These are phyloP conservation scores for Anadara kagoshimensis DNA, from an alignment of 1,140 invertebrate genomes.

Conservation along the genomic window DNA sequence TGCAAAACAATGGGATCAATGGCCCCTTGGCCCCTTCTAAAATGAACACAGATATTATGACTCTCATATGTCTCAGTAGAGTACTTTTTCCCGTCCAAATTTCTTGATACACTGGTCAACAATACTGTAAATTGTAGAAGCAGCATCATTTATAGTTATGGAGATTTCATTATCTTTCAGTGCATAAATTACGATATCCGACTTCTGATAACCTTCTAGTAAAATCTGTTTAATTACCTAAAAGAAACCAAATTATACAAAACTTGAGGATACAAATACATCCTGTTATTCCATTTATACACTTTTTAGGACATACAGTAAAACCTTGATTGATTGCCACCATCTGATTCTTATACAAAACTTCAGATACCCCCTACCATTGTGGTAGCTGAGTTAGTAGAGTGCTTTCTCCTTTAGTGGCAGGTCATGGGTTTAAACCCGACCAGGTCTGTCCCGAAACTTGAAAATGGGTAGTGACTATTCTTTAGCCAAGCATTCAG, in stretches of 20 bases:
- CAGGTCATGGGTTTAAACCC: too few relatives aligned
- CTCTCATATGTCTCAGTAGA: constrained; percentile 37
- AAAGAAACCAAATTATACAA: neutral
- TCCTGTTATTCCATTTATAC: neutral
- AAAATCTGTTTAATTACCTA: constrained; percentile 41
- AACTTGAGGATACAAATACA: neutral
- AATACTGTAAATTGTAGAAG: constrained; percentile 31
- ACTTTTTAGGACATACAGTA: neutral
- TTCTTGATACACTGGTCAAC: constrained; percentile 52
- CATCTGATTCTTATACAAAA: too few relatives aligned
- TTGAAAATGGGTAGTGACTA: too few relatives aligned
- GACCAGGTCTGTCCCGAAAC: too few relatives aligned
- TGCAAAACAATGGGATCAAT: too few relatives aligned
- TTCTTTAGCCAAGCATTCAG: too few relatives aligned
- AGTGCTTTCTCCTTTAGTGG: too few relatives aligned
- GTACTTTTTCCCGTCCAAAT: constrained; percentile 50
- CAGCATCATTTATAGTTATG: constrained; percentile 44
- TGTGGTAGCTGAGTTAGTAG: too few relatives aligned
- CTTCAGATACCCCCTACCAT: neutral
- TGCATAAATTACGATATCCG: constrained; percentile 33
- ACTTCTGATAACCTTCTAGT: constrained; percentile 24
- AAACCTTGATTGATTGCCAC: neutral
- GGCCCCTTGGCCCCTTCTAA: too few relatives aligned
- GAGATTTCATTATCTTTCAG: constrained; percentile 30
- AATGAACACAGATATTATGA: too few relatives aligned